Evolutionary conservation across 2,797 vertebrate genomes (phyloP), one percentile per base, ranked within the genome.

Genomic region (Iguana delicatissima): DNA sequence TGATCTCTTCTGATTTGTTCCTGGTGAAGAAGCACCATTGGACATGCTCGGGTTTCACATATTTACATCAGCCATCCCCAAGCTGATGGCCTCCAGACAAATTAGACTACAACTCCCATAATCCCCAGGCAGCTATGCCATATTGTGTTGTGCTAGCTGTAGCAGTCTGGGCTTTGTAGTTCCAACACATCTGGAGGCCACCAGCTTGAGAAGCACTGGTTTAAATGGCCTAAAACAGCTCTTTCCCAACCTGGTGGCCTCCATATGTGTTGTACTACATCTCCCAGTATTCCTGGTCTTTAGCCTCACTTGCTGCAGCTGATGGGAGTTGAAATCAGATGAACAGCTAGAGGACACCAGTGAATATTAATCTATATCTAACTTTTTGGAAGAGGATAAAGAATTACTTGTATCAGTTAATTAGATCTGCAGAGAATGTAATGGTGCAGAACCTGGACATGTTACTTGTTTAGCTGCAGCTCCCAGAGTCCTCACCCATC

Each of bases 1-100:
- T 96, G 64, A 26, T 38, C 0, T 90, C 50, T 85, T 76, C 92
- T 89, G 90, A 82, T 90, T 86, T 91, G 10, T 62, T 92, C 85
- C 74, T 89, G 59, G 64, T 84, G 4, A 32, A 18, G 64, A 89
- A n/a, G 12, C 42, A n/a, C 26, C 24, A n/a, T 73, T 46, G 73
- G 79, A 26, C 35, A 91, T 74, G 83, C 26, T 90, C 91, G 91
- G 69, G 26, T 76, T 91, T 89, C 79, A 42, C 10, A 8, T 16
- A 6, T 52, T n/a, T 55, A 20, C 32, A 57, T 18, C 10, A 29
- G 29, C 67, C 29, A 13, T 69, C 29, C 29, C 29, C 67, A 69
- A 29, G 26, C 80, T 50, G 80, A n/a, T n/a, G 32, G 18, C 55
- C 35, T 46, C 82, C 59, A 64, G 5, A 88, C 89, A 91, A 87